Conservation (phyloP, 2,797 vertebrate species). For the Mormyrops boulengeri region DNA sequence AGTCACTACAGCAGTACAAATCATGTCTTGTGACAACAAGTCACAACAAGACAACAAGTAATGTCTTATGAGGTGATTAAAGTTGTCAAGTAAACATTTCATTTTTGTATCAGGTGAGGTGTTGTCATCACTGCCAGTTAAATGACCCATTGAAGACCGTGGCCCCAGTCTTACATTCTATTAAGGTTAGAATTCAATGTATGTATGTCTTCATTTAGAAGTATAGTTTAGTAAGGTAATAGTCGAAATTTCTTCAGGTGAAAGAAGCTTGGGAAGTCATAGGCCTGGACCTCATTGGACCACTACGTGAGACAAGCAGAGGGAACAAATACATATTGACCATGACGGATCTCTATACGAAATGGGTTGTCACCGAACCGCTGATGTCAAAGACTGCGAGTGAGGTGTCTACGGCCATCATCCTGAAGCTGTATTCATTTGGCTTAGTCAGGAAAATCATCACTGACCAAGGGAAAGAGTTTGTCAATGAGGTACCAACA, state of each 20-base stretch:
- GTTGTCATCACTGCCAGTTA: too few species aligned
- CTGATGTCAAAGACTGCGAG: neutral
- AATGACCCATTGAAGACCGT: too few species aligned
- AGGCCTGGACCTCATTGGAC: constrained; percentile 4
- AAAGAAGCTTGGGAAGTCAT: constrained; percentile 15
- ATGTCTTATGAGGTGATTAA: too few species aligned
- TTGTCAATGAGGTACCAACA: too few species aligned
- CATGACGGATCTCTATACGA: neutral
- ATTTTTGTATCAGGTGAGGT: too few species aligned
- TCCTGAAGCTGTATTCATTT: too few species aligned
- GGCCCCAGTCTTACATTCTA: neutral
- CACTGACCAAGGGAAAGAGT: too few species aligned
- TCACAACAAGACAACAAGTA: too few species aligned
- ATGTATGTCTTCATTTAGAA: neutral
- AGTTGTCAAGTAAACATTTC: too few species aligned
- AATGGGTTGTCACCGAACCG: constrained; percentile 4
- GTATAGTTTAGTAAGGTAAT: neutral
- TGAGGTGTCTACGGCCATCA: neutral
- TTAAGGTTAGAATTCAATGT: neutral
- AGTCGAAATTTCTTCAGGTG: neutral
- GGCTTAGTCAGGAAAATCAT: too few species aligned
- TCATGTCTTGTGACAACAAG: too few species aligned
- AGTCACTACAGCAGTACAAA: too few species aligned
- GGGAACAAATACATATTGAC: constrained; percentile 6
- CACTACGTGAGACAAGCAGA: neutral